Percentiles rank a stretch among this genome's conserved stretches.
Evolutionary conservation across 2,797 vertebrate species (phyloP).

Genomic region (Scomberomorus guttatus): DNA sequence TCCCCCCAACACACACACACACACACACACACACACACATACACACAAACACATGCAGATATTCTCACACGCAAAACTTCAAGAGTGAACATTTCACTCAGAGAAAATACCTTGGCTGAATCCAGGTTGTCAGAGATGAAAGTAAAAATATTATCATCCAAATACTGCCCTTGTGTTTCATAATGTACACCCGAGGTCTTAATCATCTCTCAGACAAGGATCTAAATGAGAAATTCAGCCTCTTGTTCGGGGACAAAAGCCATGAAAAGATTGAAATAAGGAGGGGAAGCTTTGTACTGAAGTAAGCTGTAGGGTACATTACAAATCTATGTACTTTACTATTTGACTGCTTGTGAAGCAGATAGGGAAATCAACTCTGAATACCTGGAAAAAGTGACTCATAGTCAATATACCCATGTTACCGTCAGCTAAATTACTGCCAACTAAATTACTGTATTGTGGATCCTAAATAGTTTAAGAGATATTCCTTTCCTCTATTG

Average conservation of each 20-base stretch:
- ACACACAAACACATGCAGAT: background rate
- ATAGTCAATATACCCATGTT: background rate
- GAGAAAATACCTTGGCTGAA: background rate
- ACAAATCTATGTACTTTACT: conserved; percentile 19
- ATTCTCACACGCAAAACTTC: background rate
- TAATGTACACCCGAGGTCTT: conserved; percentile 42
- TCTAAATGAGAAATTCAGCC: conserved; percentile 51
- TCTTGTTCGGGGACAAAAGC: conserved; percentile 45
- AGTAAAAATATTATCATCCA: conserved; percentile 11
- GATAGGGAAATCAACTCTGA: conserved; percentile 32
- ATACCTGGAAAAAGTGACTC: conserved; percentile 8
- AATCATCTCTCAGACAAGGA: conserved; percentile 51
- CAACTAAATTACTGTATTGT: background rate
- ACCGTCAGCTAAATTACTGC: conserved; percentile 5
- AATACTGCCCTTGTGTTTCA: conserved; percentile 37
- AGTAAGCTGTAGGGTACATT: conserved; percentile 32
- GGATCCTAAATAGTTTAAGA: background rate
- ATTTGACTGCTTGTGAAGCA: conserved; percentile 17
- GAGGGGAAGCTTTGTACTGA: conserved; percentile 32
- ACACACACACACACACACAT: no score
- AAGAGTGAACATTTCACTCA: background rate
- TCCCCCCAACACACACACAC: background rate
- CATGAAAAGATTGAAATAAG: conserved; percentile 57
- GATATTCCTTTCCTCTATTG: background rate
- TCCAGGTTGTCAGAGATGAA: conserved; percentile 20